A percentile compares a stretch with the other conserved stretches of the same genome.
These are phyloP conservation scores for Cossypha heuglini DNA, from an alignment of 2,797 vertebrate genomes.

Conservation along the genomic window DNA sequence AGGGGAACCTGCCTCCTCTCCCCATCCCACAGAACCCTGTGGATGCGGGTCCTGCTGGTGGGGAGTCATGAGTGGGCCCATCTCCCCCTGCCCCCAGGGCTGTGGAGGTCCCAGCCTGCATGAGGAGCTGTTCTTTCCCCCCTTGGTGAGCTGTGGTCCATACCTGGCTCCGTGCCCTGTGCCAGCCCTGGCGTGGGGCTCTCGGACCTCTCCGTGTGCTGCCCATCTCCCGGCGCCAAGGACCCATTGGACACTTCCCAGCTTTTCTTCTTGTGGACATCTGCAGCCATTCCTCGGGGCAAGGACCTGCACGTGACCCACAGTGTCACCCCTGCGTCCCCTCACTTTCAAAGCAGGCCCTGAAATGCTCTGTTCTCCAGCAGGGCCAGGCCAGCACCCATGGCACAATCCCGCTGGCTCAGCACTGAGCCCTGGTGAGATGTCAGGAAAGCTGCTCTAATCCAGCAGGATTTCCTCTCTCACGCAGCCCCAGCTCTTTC, in stretches of 20 bases:
- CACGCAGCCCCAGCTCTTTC: not conserved
- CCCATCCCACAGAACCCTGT: not conserved
- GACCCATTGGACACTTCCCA: slow-evolving; percentile 78
- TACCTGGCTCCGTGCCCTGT: slow-evolving; percentile 94
- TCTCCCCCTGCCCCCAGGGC: fast-evolving
- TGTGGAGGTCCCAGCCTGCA: fast-evolving
- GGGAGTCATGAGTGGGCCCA: not conserved
- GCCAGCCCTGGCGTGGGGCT: slow-evolving; percentile 91
- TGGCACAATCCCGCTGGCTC: not conserved
- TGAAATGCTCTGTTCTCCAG: fast-evolving
- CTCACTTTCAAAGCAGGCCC: not conserved
- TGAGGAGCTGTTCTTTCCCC: not conserved
- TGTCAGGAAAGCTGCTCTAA: slow-evolving; percentile 8
- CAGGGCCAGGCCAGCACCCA: fast-evolving
- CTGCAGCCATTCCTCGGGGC: slow-evolving; percentile 81
- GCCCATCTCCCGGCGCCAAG: slow-evolving; percentile 78
- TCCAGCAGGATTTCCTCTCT: slow-evolving; percentile 38
- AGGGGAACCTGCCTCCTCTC: not conserved
- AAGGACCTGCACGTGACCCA: slow-evolving; percentile 39
- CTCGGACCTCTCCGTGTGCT: slow-evolving; percentile 82
- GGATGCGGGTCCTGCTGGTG: fast-evolving
- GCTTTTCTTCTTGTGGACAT: slow-evolving; percentile 76
- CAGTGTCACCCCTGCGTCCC: not conserved
- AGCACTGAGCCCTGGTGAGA: not conserved
- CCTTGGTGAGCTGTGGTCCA: fast-evolving